Evolutionary conservation across 35 echinoderm and acorn worm species (phyloP).

Genomic region (Heliocidaris tuberculata): DNA sequence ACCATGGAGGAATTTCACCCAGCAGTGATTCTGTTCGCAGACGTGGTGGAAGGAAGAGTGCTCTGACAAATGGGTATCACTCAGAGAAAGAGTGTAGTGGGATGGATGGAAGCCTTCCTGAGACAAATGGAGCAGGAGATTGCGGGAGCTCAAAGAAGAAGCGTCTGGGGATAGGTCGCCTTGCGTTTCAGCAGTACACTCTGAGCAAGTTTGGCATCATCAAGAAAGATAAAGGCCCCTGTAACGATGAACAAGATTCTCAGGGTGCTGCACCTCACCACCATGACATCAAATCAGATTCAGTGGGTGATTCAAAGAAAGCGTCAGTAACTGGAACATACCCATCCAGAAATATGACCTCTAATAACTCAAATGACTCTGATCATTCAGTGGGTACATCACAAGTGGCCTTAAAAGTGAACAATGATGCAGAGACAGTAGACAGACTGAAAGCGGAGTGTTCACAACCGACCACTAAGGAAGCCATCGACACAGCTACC

Average conservation of each 20-base stretch:
- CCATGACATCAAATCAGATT: background rate
- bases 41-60: slow-evolving; percentile 41
- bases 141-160: slow-evolving; percentile 62
- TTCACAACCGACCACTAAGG: background rate
- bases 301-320: background rate
- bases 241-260: background rate
- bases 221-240: slow-evolving; percentile 56
- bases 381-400: background rate
- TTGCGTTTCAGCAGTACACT: slow-evolving; percentile 65
- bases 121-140: slow-evolving; percentile 19
- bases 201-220: slow-evolving; percentile 52
- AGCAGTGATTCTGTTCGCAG: slow-evolving; percentile 66
- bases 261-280: background rate
- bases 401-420: background rate
- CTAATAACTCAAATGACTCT: slow-evolving; percentile 24
- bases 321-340: background rate
- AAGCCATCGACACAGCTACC: too few relatives aligned
- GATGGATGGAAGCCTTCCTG: background rate
- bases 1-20: slow-evolving; percentile 17
- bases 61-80: background rate
- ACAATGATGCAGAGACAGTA: background rate
- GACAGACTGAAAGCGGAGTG: background rate
- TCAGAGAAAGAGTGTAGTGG: slow-evolving; percentile 21
- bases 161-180: slow-evolving; percentile 63
- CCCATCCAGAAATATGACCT: background rate